These are phyloP conservation scores for Eulemur rubriventer DNA, from an alignment of 2,797 vertebrate species.

Conservation along the genomic window DNA sequence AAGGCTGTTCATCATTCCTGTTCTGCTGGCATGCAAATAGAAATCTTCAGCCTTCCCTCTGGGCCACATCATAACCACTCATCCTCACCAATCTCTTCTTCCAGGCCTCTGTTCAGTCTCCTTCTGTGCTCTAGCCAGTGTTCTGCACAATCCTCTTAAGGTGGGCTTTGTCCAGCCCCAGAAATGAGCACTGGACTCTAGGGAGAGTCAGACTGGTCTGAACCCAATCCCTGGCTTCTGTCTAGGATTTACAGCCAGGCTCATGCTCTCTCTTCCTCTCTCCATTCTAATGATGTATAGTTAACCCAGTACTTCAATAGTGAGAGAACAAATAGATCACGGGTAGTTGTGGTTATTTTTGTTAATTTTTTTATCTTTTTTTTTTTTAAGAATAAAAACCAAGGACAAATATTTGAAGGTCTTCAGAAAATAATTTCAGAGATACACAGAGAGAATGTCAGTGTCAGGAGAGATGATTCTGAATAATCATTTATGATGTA, in stretches of 20 bases:
- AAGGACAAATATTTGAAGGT: constrained; percentile 3
- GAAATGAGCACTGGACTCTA: constrained; percentile 31
- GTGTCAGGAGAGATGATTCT: constrained; percentile 17
- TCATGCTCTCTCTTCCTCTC: neutral
- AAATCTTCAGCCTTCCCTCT: neutral
- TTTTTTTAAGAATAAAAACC: constrained; percentile 35
- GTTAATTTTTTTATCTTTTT: constrained; percentile 30
- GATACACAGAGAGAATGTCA: neutral
- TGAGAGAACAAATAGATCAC: neutral
- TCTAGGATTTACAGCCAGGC: neutral
- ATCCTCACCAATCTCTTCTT: constrained; percentile 12
- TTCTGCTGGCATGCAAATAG: neutral
- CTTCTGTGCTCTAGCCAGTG: neutral
- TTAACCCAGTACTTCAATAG: neutral
- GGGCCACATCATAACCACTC: neutral
- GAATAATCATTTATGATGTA: neutral
- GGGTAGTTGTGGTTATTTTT: neutral
- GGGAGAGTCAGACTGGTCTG: neutral
- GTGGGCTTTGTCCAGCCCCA: constrained; percentile 21
- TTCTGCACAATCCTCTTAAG: neutral
- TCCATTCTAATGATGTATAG: neutral
- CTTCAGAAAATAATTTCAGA: constrained; percentile 25
- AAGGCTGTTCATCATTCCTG: neutral
- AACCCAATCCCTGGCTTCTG: neutral
- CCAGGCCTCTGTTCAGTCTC: neutral